Base-by-base conservation (phyloP, 2,113 vertebrate species). In the Fulica atra region DNA sequence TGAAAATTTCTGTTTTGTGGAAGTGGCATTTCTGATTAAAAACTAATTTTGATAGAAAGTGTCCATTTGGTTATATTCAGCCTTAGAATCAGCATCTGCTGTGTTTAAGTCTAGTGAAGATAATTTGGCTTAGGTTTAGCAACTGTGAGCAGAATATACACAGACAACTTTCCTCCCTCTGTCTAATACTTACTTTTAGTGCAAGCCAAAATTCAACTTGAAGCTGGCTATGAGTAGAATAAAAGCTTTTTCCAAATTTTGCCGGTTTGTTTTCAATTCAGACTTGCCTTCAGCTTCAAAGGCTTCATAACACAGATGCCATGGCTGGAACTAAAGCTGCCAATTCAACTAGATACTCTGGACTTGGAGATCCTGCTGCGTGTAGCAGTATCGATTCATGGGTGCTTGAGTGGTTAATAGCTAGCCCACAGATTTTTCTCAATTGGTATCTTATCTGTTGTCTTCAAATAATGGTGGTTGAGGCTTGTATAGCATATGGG, bases 61-160 rank as follows among this genome's bases (percentile, higher is more conserved):
- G 74, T 91, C 89, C 89, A 95, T 0, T 80, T 92, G 38, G 46
- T 91, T 95, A 61, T 51, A 77, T 54, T 86, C 44, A 92, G 84
- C 53, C 40, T 71, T 92, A 92, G 65, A 96, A 92, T 95, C 81
- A 79, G 57, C 82, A 86, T 95, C 92, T 96, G 93, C 28, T 92
- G 12, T 91, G 72, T 92, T 96, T 86, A 94, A 92, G 65, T 90
- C 59, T 94, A 57, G 86, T 89, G 93, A 95, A 94, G 69, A 81
- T 91, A 81, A 90, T 93, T 90, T 95, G 88, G 88, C 92, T 96
- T 89, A 33, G 44, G 61, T 74, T 96, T 95, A 89, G 44, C 40
- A 65, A 24, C 60, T 86, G 51, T 69, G 65, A 96, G 65, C 44
- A 81, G 89, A 94, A 84, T 94, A 90, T 13, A 74, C 17, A 46